A percentile compares a stretch with the other conserved stretches of the same genome.
Evolutionary conservation across 2,888 invertebrate genomes (phyloP).

Genomic region (Synergus umbraculus): DNA sequence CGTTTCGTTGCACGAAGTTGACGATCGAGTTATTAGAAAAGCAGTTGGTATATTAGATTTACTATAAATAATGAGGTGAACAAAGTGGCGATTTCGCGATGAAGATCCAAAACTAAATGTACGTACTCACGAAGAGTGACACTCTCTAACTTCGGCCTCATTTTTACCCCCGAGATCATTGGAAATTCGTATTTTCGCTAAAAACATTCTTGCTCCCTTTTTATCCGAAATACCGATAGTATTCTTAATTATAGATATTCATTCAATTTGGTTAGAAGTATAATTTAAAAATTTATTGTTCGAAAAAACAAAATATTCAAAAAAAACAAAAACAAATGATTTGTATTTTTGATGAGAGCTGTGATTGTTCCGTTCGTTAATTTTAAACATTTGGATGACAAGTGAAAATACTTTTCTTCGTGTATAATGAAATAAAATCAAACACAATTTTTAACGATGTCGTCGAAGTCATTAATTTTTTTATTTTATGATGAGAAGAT

Average conservation of each 20-base stretch:
- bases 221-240: not conserved
- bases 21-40: conserved; percentile 29
- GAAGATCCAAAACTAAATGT: conserved; percentile 35
- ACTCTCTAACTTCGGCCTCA: not conserved
- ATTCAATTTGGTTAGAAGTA: conserved; percentile 16
- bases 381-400: conserved; percentile 17
- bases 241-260: conserved; percentile 25
- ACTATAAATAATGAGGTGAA: conserved; percentile 16
- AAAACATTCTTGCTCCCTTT: not conserved
- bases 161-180: not conserved
- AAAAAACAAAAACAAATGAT: not conserved
- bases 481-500: not conserved
- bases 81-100: conserved; percentile 17
- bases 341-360: conserved; percentile 12
- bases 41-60: conserved; percentile 33
- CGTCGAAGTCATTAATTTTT: not conserved
- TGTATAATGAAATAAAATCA: conserved; percentile 41
- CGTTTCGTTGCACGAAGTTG: conserved; percentile 42
- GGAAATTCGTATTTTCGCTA: not conserved
- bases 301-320: not conserved
- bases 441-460: conserved; percentile 35
- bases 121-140: conserved; percentile 35
- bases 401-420: conserved; percentile 28
- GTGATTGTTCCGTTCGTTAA: conserved; percentile 18
- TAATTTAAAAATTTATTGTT: not conserved